Evolutionary conservation across 2,113 vertebrate genomes (phyloP).

Genomic region (Gobius niger): DNA sequence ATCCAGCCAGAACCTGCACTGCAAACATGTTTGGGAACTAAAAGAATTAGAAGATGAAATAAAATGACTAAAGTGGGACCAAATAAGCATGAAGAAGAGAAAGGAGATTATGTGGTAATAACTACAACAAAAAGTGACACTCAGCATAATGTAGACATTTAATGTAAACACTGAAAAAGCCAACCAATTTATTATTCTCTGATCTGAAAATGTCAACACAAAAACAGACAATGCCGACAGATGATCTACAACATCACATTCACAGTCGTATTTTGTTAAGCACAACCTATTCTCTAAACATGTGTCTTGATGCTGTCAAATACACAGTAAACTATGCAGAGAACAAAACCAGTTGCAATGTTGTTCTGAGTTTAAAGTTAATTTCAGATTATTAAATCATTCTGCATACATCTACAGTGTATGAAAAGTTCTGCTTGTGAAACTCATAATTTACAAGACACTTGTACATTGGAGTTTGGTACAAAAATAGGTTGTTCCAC

Average conservation of each 20-base stretch:
- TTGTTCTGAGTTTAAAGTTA: too few species aligned
- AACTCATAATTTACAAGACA: too few species aligned
- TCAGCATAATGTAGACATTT: constrained; percentile 17
- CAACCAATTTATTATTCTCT: constrained; percentile 29
- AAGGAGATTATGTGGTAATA: constrained; percentile 15
- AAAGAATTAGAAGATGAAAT: constrained; percentile 37
- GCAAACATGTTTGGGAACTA: constrained; percentile 15
- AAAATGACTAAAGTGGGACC: constrained; percentile 46
- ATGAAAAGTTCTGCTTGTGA: too few species aligned
- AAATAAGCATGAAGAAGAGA: constrained; percentile 39
- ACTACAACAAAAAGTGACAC: constrained; percentile 2
- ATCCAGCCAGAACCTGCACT: constrained; percentile 42
- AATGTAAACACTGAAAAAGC: constrained; percentile 20
- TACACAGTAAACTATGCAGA: background rate
- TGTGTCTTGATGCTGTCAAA: background rate
- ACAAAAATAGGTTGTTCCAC: background rate
- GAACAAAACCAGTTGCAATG: too few species aligned
- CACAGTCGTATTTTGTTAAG: constrained; percentile 13
- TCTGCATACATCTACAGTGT: background rate
- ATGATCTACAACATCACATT: background rate
- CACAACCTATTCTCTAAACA: too few species aligned
- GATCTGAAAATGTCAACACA: constrained; percentile 26
- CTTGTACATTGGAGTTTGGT: too few species aligned
- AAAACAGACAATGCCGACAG: constrained; percentile 15
- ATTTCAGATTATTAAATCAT: background rate